Percentiles rank a stretch among this genome's conserved stretches.
Evolutionary conservation across 2,888 invertebrate genomes (phyloP).

Genomic region (Gandaritis pyraliata): DNA sequence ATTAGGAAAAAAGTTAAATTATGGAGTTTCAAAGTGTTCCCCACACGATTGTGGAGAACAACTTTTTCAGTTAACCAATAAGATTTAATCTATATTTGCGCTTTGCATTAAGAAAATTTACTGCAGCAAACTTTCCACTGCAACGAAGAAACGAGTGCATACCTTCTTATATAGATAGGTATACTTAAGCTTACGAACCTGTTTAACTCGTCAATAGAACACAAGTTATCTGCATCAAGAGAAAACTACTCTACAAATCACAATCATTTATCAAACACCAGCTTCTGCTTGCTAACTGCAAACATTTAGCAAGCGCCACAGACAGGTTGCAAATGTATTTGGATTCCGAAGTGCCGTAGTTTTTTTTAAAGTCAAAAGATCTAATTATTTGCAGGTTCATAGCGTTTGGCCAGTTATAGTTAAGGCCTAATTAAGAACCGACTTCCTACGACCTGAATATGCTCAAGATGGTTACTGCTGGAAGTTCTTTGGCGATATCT

Average conservation of each 20-base stretch:
- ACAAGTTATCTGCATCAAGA: slow-evolving; percentile 6
- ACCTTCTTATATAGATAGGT: not conserved
- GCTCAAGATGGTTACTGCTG: too few relatives aligned
- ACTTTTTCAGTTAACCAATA: not conserved
- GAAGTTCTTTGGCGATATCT: too few relatives aligned
- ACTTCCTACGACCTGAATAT: too few relatives aligned
- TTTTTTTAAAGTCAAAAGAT: too few relatives aligned
- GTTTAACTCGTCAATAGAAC: slow-evolving; percentile 18
- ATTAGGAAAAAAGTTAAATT: too few relatives aligned
- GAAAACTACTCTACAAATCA: not conserved
- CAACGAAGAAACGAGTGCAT: not conserved
- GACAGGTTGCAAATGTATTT: not conserved
- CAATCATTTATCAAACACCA: not conserved
- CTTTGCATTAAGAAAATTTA: slow-evolving; percentile 1
- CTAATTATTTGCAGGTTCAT: too few relatives aligned
- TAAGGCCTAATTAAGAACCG: too few relatives aligned
- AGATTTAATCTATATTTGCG: slow-evolving; percentile 1
- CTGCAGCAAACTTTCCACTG: slow-evolving; percentile 6
- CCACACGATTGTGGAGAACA: too few relatives aligned
- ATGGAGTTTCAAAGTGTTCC: too few relatives aligned
- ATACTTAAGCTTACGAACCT: too few relatives aligned
- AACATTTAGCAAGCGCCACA: not conserved
- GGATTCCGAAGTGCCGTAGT: too few relatives aligned
- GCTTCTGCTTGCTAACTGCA: not conserved
- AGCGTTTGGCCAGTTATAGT: too few relatives aligned